Evolutionary conservation across 2,113 vertebrate species (phyloP).

Genomic region (Todiramphus chloris): DNA sequence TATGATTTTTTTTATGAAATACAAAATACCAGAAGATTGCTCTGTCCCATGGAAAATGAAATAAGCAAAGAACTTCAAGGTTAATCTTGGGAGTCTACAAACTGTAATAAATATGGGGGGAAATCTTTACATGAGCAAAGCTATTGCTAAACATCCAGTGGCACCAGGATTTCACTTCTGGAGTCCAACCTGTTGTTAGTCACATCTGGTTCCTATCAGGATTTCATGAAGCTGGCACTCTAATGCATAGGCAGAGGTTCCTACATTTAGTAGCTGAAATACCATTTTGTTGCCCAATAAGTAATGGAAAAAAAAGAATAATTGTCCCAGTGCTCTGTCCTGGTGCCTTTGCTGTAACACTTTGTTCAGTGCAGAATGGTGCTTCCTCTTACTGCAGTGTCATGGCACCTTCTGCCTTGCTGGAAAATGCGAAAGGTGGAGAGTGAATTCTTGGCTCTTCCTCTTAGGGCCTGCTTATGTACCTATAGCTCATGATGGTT

Average conservation of each 20-base stretch:
- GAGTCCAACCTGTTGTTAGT: not conserved
- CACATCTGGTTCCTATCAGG: not conserved
- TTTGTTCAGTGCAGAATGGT: not conserved
- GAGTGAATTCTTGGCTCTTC: not conserved
- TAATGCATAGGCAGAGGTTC: not conserved
- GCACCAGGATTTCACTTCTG: not conserved
- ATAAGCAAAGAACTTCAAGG: not conserved
- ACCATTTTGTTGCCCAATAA: not conserved
- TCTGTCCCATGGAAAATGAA: not conserved
- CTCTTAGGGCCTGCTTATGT: not conserved
- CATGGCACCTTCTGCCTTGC: not conserved
- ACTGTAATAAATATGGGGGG: not conserved
- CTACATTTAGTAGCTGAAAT: not conserved
- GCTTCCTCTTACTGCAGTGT: not conserved
- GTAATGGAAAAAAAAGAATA: not conserved
- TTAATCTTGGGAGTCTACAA: not conserved
- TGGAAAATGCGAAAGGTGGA: not conserved
- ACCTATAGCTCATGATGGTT: not conserved
- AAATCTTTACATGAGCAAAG: not conserved
- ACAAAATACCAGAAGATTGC: not conserved
- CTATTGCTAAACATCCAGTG: not conserved
- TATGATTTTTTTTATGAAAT: not conserved
- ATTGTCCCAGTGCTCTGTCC: not conserved
- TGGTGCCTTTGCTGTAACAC: not conserved
- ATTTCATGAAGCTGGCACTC: not conserved